Evolutionary conservation across 2,888 invertebrate genomes (phyloP).

Genomic region (Catocala nupta): DNA sequence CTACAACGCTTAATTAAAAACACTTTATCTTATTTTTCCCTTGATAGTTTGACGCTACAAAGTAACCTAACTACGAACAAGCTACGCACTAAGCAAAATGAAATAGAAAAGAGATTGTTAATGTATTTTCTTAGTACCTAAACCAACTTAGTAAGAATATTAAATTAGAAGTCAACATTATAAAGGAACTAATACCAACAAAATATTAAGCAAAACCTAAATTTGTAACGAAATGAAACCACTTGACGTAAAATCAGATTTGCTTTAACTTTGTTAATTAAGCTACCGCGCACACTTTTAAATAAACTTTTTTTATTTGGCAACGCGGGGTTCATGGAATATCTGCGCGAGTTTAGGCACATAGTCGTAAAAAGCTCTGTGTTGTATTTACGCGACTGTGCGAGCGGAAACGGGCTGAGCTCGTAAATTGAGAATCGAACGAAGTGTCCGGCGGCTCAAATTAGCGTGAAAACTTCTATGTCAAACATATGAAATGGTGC

Average conservation of each 20-base stretch:
- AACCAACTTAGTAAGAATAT: slow-evolving; percentile 38
- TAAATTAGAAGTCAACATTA: slow-evolving; percentile 20
- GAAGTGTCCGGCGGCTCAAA: slow-evolving; percentile 32
- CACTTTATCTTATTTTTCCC: slow-evolving; percentile 23
- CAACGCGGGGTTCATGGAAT: too few relatives aligned
- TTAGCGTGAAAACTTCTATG: slow-evolving; percentile 36
- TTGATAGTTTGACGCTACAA: slow-evolving; percentile 11
- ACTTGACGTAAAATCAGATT: slow-evolving; percentile 1
- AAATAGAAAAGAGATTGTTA: slow-evolving; percentile 27
- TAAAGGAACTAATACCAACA: too few relatives aligned
- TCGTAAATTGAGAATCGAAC: slow-evolving; percentile 32
- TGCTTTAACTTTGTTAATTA: slow-evolving; percentile 24
- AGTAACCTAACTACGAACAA: slow-evolving; percentile 14
- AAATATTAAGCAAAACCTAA: slow-evolving; percentile 4
- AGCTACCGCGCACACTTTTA: neutral
- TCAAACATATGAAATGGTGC: slow-evolving; percentile 23
- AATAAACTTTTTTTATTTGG: too few relatives aligned
- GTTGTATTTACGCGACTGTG: slow-evolving; percentile 29
- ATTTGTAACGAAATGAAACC: slow-evolving; percentile 7
- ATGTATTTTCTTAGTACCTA: slow-evolving; percentile 21
- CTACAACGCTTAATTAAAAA: slow-evolving; percentile 37
- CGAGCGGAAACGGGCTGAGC: slow-evolving; percentile 42
- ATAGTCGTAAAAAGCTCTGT: slow-evolving; percentile 20
- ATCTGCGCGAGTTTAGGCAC: neutral
- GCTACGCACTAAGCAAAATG: slow-evolving; percentile 9